Evolutionary conservation across 2,113 vertebrate species (phyloP).

Genomic region (Alethe diademata): DNA sequence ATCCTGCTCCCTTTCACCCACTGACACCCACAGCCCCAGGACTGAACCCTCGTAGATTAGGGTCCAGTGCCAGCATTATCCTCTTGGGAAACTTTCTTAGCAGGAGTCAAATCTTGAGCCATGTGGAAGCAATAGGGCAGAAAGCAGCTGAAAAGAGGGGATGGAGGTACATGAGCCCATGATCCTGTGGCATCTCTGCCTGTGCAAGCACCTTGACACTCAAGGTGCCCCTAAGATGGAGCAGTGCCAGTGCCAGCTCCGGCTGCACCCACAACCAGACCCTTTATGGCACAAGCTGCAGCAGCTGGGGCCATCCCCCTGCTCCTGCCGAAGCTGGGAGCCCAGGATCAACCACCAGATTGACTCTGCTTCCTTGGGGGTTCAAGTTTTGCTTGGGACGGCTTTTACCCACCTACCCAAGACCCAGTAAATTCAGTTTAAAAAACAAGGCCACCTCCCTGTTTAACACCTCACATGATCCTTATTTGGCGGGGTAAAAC

Average conservation of each 20-base stretch:
- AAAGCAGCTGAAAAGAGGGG: neutral
- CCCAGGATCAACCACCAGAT: neutral
- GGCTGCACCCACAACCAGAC: neutral
- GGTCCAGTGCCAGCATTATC: neutral
- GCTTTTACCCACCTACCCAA: neutral
- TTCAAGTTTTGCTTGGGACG: neutral
- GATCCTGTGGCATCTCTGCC: neutral
- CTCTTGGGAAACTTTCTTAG: neutral
- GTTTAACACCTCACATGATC: neutral
- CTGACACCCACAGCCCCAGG: neutral
- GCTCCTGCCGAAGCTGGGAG: neutral
- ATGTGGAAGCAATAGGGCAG: neutral
- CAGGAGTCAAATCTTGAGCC: neutral
- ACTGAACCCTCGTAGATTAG: neutral
- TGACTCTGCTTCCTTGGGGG: neutral
- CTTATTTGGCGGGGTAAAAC: neutral
- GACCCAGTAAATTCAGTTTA: neutral
- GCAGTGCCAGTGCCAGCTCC: fast-evolving
- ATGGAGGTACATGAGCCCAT: neutral
- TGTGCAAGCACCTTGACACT: neutral
- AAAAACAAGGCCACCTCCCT: neutral
- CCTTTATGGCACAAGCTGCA: neutral
- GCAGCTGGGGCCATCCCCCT: neutral
- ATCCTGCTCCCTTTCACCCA: neutral
- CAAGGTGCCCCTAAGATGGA: neutral